These are phyloP conservation scores for Gambusia affinis DNA, from an alignment of 2,113 vertebrate genomes.

Conservation along the genomic window DNA sequence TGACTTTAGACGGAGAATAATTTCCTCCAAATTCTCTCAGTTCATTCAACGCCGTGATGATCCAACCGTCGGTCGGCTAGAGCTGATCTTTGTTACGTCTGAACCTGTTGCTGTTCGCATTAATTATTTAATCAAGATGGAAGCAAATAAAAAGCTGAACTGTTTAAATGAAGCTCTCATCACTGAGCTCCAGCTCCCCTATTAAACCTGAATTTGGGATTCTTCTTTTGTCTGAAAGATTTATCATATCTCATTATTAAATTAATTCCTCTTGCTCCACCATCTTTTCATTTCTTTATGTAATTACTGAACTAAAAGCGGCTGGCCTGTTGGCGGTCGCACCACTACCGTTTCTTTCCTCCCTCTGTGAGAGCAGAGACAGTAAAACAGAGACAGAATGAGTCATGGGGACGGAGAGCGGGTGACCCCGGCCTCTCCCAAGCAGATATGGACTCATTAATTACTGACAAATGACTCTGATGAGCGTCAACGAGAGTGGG, in stretches of 20 bases:
- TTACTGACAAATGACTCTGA: constrained; percentile 66
- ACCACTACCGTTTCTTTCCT: constrained; percentile 18
- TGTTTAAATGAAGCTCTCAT: background rate
- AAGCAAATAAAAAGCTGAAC: background rate
- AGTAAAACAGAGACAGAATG: constrained; percentile 37
- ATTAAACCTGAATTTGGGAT: background rate
- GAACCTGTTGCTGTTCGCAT: background rate
- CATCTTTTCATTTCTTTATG: constrained; percentile 18
- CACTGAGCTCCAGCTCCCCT: too few relatives aligned
- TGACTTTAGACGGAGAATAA: too few relatives aligned
- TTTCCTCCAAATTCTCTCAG: too few relatives aligned
- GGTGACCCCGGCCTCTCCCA: constrained; percentile 54
- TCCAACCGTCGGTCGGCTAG: background rate
- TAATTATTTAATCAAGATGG: background rate
- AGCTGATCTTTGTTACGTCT: background rate
- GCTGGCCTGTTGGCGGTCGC: constrained; percentile 26
- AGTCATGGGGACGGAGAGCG: constrained; percentile 29
- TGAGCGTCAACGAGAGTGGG: constrained; percentile 63
- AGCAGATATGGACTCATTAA: constrained; percentile 73
- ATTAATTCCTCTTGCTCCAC: constrained; percentile 7
- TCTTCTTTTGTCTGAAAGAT: background rate
- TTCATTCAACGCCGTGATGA: too few relatives aligned
- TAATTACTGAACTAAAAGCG: constrained; percentile 49
- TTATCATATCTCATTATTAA: background rate
- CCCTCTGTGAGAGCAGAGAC: constrained; percentile 13